Evolutionary conservation across 1,140 invertebrate species (phyloP).

Genomic region (Drosophila guanche): DNA sequence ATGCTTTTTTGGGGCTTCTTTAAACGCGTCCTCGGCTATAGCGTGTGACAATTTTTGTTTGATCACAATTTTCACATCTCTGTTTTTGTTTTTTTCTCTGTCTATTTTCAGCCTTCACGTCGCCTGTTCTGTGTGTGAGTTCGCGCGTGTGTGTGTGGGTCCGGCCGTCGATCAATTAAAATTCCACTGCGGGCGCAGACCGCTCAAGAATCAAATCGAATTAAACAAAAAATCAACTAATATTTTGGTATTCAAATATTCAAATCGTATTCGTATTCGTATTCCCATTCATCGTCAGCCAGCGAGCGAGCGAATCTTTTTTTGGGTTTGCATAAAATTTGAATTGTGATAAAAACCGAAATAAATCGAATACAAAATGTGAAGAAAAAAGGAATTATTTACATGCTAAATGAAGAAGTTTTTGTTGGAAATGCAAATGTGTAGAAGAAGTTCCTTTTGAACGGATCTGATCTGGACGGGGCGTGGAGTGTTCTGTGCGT

Average conservation of each 20-base stretch:
- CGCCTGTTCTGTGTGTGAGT: constrained; percentile 65
- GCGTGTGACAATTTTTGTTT: constrained; percentile 71
- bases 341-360: constrained; percentile 32
- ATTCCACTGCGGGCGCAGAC: constrained; percentile 61
- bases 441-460: constrained; percentile 44
- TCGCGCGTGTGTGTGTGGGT: too few relatives aligned
- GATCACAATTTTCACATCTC: constrained; percentile 39
- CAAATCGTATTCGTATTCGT: constrained; percentile 59
- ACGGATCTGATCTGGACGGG: constrained; percentile 1
- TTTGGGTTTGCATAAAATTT: constrained; percentile 23
- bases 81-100: constrained; percentile 34
- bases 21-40: constrained; percentile 53
- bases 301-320: too few relatives aligned
- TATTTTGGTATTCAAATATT: constrained; percentile 71
- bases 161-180: constrained; percentile 62
- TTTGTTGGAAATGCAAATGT: constrained; percentile 72
- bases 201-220: constrained; percentile 58
- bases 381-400: constrained; percentile 45
- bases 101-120: constrained; percentile 69
- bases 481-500: constrained; percentile 47
- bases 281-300: constrained; percentile 52
- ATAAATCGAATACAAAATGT: constrained; percentile 33
- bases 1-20: constrained; percentile 6
- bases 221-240: constrained; percentile 57
- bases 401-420: constrained; percentile 58